These are phyloP conservation scores for Hypselothyrea guttata DNA, from an alignment of 2,888 invertebrate genomes.

Conservation along the genomic window DNA sequence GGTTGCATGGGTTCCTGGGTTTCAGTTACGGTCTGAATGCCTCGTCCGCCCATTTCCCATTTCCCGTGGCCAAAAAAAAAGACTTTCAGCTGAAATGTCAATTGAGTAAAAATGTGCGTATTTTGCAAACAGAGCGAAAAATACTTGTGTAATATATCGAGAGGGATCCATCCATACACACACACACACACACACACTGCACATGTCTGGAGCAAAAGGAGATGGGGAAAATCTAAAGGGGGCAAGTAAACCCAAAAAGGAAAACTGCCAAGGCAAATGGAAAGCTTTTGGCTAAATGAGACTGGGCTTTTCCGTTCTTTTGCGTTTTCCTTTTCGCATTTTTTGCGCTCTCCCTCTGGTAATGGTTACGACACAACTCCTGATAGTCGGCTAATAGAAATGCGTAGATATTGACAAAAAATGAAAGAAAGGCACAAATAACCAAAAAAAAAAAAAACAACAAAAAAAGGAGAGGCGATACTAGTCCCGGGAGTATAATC, in stretches of 20 bases:
- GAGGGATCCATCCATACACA: conserved; percentile 10
- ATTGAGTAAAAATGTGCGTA: conserved; percentile 63
- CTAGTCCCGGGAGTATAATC: conserved; percentile 48
- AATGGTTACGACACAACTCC: conserved; percentile 31
- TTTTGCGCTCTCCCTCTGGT: not conserved
- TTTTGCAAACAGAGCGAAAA: conserved; percentile 57
- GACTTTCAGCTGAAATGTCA: conserved; percentile 60
- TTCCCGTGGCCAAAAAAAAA: conserved; percentile 29
- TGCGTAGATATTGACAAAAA: conserved; percentile 38
- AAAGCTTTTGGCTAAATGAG: conserved; percentile 55
- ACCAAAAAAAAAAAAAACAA: conserved; percentile 3
- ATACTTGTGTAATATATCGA: conserved; percentile 39
- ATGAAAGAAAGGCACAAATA: too few species aligned
- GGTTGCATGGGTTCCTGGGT: conserved; percentile 6
- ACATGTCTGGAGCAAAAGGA: conserved; percentile 10
- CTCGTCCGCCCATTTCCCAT: conserved; percentile 46
- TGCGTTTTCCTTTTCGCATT: too few species aligned
- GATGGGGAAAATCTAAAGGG: conserved; percentile 14
- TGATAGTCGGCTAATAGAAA: conserved; percentile 54
- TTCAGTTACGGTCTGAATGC: conserved; percentile 7
- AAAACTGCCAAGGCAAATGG: conserved; percentile 29
- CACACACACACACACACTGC: too few species aligned
- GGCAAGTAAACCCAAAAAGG: conserved; percentile 13
- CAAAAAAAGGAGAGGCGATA: not conserved
- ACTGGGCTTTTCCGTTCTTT: conserved; percentile 5